A percentile compares a stretch with the other conserved stretches of the same genome.
These are phyloP conservation scores for Leucozona laternaria DNA, from an alignment of 2,888 invertebrate genomes.

Conservation along the genomic window DNA sequence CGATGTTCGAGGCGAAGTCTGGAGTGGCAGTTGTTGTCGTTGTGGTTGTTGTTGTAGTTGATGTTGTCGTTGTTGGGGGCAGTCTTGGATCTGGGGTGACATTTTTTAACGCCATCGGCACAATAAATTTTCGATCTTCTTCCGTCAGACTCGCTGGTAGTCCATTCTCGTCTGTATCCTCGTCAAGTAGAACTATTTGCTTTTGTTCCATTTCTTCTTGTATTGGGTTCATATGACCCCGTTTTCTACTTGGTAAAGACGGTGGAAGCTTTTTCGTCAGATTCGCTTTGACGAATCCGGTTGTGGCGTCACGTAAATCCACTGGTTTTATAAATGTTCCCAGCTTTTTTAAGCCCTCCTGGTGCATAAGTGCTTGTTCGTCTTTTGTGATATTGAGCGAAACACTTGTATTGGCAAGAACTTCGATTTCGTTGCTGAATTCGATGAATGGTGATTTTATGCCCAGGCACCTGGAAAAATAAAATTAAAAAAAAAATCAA, in stretches of 20 bases:
- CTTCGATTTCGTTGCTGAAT: conserved; percentile 81
- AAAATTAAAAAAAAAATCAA: conserved; percentile 40
- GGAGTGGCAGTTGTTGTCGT: conserved; percentile 77
- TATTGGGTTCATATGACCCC: conserved; percentile 80
- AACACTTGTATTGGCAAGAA: conserved; percentile 82
- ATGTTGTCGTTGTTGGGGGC: conserved; percentile 74
- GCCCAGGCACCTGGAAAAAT: conserved; percentile 81
- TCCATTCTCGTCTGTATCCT: conserved; percentile 83
- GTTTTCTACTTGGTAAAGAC: conserved; percentile 76
- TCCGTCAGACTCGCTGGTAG: conserved; percentile 82
- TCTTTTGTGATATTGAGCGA: conserved; percentile 83
- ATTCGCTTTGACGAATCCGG: conserved; percentile 82
- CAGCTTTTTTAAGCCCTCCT: conserved; percentile 82
- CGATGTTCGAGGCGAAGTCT: conserved; percentile 82
- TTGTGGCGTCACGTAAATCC: conserved; percentile 81
- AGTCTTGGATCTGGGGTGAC: conserved; percentile 80
- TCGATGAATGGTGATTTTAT: conserved; percentile 83
- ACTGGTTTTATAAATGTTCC: conserved; percentile 83
- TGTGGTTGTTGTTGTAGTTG: conserved; percentile 77
- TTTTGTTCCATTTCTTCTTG: conserved; percentile 83
- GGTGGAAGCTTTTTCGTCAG: conserved; percentile 81
- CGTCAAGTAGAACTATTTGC: conserved; percentile 82
- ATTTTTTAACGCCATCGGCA: conserved; percentile 83
- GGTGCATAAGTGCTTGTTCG: conserved; percentile 83
- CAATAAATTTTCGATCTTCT: conserved; percentile 83